Conservation (phyloP, 2,113 vertebrate species). For the Alethe castanea region DNA sequence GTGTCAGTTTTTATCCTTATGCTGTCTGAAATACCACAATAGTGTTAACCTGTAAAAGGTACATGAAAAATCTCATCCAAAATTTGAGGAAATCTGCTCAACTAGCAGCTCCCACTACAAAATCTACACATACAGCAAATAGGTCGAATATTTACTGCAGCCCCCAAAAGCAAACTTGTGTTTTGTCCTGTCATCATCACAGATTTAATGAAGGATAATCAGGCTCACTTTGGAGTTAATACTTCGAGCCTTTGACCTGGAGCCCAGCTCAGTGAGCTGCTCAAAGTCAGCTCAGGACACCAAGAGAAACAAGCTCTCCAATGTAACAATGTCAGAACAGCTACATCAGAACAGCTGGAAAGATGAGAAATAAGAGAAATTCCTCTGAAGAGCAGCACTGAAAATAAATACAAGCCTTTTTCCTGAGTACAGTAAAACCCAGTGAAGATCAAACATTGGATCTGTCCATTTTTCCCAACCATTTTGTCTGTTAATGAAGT, state of each 20-base stretch:
- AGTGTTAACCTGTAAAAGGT: not conserved
- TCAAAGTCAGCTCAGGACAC: not conserved
- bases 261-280: not conserved
- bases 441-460: not conserved
- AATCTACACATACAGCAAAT: rapidly evolving
- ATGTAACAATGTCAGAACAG: not conserved
- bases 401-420: not conserved
- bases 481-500: not conserved
- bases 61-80: not conserved
- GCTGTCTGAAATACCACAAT: not conserved
- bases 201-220: not conserved
- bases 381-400: not conserved
- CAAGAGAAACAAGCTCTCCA: not conserved
- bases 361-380: not conserved
- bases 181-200: not conserved
- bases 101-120: not conserved
- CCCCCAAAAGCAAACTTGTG: not conserved
- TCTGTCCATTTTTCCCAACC: not conserved
- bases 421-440: not conserved
- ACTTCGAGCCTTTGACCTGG: not conserved
- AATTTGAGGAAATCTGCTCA: not conserved
- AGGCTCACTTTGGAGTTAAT: not conserved
- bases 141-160: not conserved
- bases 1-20: not conserved
- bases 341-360: not conserved